Evolutionary conservation across 2,797 vertebrate genomes (phyloP).

Genomic region (Cyclura pinguis): DNA sequence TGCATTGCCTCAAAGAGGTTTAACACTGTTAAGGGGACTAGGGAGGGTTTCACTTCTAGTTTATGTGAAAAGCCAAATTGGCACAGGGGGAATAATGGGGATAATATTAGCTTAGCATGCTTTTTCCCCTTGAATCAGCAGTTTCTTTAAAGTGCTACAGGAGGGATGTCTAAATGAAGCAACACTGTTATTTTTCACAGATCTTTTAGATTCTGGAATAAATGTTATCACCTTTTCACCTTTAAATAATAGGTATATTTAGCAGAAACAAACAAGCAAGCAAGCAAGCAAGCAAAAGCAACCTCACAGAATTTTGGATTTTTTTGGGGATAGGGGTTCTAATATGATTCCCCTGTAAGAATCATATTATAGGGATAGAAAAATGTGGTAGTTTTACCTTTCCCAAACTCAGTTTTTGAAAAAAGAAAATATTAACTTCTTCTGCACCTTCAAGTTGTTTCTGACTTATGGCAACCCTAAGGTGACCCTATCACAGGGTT

Average conservation of each 20-base stretch:
- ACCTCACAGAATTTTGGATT: too few species aligned
- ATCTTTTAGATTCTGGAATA: not conserved
- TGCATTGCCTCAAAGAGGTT: conserved; percentile 61
- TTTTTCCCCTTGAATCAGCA: conserved; percentile 15
- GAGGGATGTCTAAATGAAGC: not conserved
- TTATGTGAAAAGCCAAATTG: conserved; percentile 70
- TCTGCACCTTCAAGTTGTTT: too few species aligned
- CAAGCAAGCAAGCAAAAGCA: not conserved
- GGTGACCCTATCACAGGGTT: too few species aligned
- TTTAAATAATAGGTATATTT: not conserved
- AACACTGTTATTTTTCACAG: not conserved
- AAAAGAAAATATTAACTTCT: too few species aligned
- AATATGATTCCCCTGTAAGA: too few species aligned
- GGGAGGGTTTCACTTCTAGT: conserved; percentile 66
- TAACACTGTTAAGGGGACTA: conserved; percentile 48
- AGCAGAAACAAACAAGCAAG: not conserved
- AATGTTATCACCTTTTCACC: not conserved
- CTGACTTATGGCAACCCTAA: too few species aligned
- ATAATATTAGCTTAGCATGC: conserved; percentile 37
- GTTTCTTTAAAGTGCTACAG: not conserved
- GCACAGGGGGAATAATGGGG: conserved; percentile 56
- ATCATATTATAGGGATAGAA: too few species aligned
- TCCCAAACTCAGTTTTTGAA: too few species aligned
- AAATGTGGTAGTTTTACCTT: too few species aligned
- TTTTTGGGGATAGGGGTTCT: too few species aligned